Base-by-base conservation (phyloP, 2,113 vertebrate species). In the Nesoenas mayeri region DNA sequence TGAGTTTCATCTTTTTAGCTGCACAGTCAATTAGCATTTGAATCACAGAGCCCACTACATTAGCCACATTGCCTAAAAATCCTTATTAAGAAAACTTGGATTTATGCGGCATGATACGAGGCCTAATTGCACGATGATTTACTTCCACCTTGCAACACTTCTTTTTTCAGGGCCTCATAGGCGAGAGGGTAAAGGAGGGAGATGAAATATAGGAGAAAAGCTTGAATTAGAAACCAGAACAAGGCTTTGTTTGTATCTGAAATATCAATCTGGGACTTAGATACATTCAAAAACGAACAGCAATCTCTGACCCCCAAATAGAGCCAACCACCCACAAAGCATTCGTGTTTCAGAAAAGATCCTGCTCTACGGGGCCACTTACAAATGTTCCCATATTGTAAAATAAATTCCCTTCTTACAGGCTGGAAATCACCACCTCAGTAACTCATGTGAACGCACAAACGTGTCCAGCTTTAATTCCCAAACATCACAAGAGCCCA, bases 1-100 rank as follows among this genome's bases (percentile, higher is more conserved):
- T 11, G 48, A 85, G 64, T 84, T 95, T 88, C 36, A 88, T 86
- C 95, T 96, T 48, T 94, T 94, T 58, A 95, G 91, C 85, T 80
- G 72, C 91, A 91, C 58, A 83, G 67, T 57, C 88, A 73, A 95
- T 83, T 94, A 95, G 67, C 82, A 73, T 79, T 91, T 91, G 85
- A 94, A 94, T 93, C 86, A 65, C 50, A 83, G 86, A 92, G 77
- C 75, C 73, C 79, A 74, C 79, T 61, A 73, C 75, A 90, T 87
- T 12, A 91, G 66, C 75, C 77, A 34, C 5, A 1, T 31, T 32
- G 72, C 79, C 79, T 91, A 60, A 82, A 87, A 67, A 90, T 69
- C 32, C 0, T 87, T 95, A 90, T 56, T 77, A 85, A 93, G 81
- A 92, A 90, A 87, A 77, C 79, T 62, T 32, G 83, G 81, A 95